Evolutionary conservation across 2,888 invertebrate genomes (phyloP).

Genomic region (Caenorhabditis wallacei): DNA sequence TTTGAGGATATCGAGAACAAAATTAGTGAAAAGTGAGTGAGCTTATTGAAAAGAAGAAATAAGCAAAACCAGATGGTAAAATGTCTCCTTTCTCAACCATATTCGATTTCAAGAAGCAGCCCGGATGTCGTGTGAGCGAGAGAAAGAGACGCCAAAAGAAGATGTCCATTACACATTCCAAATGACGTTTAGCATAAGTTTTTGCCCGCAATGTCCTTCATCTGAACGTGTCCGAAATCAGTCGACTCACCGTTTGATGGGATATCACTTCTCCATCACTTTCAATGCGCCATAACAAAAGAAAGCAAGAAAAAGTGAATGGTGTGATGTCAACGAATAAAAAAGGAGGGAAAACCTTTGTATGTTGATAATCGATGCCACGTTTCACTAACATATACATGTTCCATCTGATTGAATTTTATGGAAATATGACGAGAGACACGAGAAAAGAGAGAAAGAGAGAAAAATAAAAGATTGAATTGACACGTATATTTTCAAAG

Average conservation of each 20-base stretch:
- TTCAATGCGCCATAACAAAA: conserved; percentile 8
- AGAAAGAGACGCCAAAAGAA: conserved; percentile 31
- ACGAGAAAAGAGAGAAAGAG: not conserved
- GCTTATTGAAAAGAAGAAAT: conserved; percentile 22
- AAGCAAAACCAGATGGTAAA: conserved; percentile 36
- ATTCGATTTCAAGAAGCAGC: conserved; percentile 60
- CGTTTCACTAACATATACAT: conserved; percentile 7
- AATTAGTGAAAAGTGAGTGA: not conserved
- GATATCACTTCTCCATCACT: conserved; percentile 26
- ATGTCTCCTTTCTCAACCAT: conserved; percentile 63
- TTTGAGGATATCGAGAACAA: conserved; percentile 28
- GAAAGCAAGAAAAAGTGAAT: conserved; percentile 7
- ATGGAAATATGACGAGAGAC: not conserved
- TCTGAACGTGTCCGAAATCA: conserved; percentile 50
- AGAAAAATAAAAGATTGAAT: not conserved
- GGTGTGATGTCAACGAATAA: conserved; percentile 2
- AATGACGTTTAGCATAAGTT: conserved; percentile 58
- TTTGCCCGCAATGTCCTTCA: conserved; percentile 27
- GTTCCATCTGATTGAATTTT: conserved; percentile 20
- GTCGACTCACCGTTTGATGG: conserved; percentile 34
- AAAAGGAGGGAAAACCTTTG: conserved; percentile 14
- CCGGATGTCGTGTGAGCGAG: conserved; percentile 55
- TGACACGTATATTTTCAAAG: not conserved
- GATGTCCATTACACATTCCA: conserved; percentile 56
- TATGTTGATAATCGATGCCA: conserved; percentile 31